A percentile compares a stretch with the other conserved stretches of the same genome.
phyloP scores from a whole-genome alignment of 2,113 vertebrate genomes.

The Mirza zaza region DNA sequence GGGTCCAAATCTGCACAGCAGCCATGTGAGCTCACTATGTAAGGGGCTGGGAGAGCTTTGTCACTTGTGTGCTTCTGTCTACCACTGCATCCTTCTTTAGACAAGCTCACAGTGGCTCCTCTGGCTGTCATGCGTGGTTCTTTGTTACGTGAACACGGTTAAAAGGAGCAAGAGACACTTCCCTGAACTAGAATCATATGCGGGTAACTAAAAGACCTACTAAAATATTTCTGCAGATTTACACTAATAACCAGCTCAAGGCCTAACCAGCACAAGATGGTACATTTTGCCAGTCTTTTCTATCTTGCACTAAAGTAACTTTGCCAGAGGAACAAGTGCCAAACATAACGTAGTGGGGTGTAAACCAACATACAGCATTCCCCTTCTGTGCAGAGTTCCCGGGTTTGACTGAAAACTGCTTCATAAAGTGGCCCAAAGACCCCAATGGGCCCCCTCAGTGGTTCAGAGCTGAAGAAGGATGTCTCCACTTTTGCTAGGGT shows the following conservation, averaged over 20 bases:
- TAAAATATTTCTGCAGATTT: neutral
- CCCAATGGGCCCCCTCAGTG: neutral
- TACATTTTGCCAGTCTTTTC: neutral
- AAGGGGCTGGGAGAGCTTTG: neutral
- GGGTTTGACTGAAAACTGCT: neutral
- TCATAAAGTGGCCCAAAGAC: neutral
- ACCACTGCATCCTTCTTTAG: neutral
- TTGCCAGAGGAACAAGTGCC: neutral
- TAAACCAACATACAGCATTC: too few relatives aligned
- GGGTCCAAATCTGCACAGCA: neutral
- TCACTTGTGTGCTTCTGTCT: neutral
- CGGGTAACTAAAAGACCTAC: neutral
- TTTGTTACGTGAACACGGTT: neutral
- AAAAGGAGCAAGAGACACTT: neutral
- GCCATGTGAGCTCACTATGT: neutral
- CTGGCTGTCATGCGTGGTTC: neutral
- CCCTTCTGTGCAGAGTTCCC: neutral
- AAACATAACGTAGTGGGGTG: neutral
- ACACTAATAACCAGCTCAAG: neutral
- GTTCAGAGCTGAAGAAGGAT: neutral
- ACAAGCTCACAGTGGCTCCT: neutral
- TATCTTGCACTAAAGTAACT: neutral
- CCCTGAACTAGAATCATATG: neutral
- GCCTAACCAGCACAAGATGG: neutral
- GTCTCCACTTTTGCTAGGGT: neutral